phyloP scores from a whole-genome alignment of 2,888 invertebrate species.

The Caenorhabditis sp. region DNA sequence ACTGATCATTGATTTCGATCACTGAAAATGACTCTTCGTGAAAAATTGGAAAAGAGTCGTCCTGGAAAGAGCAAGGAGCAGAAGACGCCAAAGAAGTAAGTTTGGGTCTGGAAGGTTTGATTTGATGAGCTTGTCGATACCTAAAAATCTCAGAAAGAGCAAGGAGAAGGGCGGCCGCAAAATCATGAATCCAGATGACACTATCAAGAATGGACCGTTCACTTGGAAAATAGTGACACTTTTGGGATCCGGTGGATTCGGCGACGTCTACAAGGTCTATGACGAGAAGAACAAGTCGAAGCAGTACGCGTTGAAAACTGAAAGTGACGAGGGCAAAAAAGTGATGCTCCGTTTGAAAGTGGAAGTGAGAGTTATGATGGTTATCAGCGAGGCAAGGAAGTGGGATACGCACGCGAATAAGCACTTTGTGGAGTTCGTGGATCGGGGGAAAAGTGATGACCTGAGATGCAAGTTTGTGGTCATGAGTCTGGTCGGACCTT shows the following conservation, averaged over 20 bases:
- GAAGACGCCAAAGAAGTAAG: too few species aligned
- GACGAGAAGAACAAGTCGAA: slow-evolving; percentile 46
- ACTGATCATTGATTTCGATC: slow-evolving; percentile 33
- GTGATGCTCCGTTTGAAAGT: slow-evolving; percentile 69
- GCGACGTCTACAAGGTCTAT: slow-evolving; percentile 67
- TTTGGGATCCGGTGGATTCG: slow-evolving; percentile 69
- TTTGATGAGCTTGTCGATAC: too few species aligned
- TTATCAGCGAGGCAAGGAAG: slow-evolving; percentile 43
- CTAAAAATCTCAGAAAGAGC: background rate
- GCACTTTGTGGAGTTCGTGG: slow-evolving; percentile 68
- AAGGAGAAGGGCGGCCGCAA: slow-evolving; percentile 25
- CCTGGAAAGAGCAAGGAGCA: slow-evolving; percentile 26
- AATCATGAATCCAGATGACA: slow-evolving; percentile 45
- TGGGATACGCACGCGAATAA: background rate
- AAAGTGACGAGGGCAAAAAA: slow-evolving; percentile 63
- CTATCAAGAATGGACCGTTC: slow-evolving; percentile 44
- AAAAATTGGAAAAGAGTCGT: background rate
- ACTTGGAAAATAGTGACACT: slow-evolving; percentile 44
- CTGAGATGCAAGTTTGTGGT: slow-evolving; percentile 67
- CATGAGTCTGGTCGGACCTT: slow-evolving; percentile 69
- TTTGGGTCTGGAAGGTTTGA: too few species aligned
- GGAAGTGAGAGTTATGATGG: slow-evolving; percentile 58
- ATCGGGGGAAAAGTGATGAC: slow-evolving; percentile 65
- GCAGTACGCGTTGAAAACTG: slow-evolving; percentile 69
- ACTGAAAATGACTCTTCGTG: slow-evolving; percentile 10